phyloP scores from a whole-genome alignment of 1,140 invertebrate genomes.

The Euwallacea fornicatus region DNA sequence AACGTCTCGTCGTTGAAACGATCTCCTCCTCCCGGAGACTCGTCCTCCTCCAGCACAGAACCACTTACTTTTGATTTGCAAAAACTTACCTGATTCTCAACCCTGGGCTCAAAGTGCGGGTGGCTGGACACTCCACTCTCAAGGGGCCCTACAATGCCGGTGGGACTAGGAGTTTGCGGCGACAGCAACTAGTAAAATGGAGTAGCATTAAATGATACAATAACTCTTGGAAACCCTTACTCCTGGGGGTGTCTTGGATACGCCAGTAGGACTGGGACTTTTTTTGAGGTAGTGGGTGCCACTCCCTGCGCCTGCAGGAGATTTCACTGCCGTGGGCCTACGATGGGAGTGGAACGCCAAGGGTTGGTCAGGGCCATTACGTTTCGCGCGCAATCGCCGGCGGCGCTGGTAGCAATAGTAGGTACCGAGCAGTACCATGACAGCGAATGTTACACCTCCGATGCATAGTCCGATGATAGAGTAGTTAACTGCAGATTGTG shows the following conservation, averaged over 20 bases:
- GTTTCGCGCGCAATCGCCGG: conserved; percentile 48
- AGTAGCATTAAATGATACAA: not conserved
- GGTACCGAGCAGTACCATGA: conserved; percentile 61
- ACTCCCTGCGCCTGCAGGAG: conserved; percentile 63
- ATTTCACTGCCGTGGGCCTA: conserved; percentile 68
- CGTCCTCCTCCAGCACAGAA: not conserved
- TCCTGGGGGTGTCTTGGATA: conserved; percentile 56
- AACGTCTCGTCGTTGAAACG: too few relatives aligned
- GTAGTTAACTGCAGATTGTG: conserved; percentile 58
- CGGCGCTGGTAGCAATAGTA: conserved; percentile 62
- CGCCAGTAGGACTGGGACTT: conserved; percentile 79
- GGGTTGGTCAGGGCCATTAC: conserved; percentile 60
- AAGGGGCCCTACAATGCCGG: conserved; percentile 46
- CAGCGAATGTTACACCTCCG: conserved; percentile 59
- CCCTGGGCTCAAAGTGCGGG: conserved; percentile 47
- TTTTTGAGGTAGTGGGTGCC: conserved; percentile 81
- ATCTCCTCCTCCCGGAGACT: too few relatives aligned
- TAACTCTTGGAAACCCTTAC: conserved; percentile 38
- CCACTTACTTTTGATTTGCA: not conserved
- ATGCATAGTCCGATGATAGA: conserved; percentile 66
- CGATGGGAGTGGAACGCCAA: conserved; percentile 63
- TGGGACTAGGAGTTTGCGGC: conserved; percentile 51
- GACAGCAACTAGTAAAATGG: conserved; percentile 47
- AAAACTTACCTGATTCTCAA: conserved; percentile 51
- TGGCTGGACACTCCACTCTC: conserved; percentile 52